Conservation (phyloP, 92 coral and sea anemone species). For the Virgularia gustaviana region DNA sequence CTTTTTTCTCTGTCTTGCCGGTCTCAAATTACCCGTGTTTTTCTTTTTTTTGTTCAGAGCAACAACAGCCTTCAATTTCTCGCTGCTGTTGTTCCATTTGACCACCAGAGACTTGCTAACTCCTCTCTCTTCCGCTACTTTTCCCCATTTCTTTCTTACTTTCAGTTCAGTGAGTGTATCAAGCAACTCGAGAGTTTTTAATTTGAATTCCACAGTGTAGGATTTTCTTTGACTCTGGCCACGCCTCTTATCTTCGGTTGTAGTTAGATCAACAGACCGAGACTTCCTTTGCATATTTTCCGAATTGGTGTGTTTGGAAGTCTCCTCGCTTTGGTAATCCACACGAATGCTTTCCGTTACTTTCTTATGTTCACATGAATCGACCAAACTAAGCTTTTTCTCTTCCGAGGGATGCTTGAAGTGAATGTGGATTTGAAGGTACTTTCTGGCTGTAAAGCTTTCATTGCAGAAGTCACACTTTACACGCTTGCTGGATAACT, state of each 20-base stretch:
- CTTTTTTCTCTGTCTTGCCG: conserved; percentile 48
- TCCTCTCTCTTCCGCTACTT: conserved; percentile 57
- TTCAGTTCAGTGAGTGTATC: conserved; percentile 46
- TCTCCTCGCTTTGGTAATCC: not conserved
- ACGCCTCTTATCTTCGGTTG: too few relatives aligned
- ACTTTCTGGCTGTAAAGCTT: conserved; percentile 17
- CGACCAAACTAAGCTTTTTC: not conserved
- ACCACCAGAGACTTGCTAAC: conserved; percentile 57
- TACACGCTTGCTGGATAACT: conserved; percentile 30
- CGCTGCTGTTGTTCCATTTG: conserved; percentile 62
- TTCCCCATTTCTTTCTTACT: conserved; percentile 42
- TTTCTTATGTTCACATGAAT: not conserved
- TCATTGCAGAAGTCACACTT: conserved; percentile 28
- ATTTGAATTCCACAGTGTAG: conserved; percentile 59
- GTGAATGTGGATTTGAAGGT: conserved; percentile 35
- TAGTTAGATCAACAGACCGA: too few relatives aligned
- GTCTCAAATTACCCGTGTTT: conserved; percentile 48
- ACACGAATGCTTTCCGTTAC: not conserved
- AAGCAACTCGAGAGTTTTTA: too few relatives aligned
- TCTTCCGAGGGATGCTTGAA: conserved; percentile 25
- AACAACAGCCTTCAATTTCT: conserved; percentile 29
- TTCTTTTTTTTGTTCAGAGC: conserved; percentile 50
- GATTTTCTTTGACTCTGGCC: conserved; percentile 56
- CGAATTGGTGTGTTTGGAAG: too few relatives aligned
- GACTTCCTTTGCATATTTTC: too few relatives aligned